Evolutionary conservation across 2,797 vertebrate genomes (phyloP), one percentile per base, ranked within the genome.

Genomic region (Centropyge bicolor): DNA sequence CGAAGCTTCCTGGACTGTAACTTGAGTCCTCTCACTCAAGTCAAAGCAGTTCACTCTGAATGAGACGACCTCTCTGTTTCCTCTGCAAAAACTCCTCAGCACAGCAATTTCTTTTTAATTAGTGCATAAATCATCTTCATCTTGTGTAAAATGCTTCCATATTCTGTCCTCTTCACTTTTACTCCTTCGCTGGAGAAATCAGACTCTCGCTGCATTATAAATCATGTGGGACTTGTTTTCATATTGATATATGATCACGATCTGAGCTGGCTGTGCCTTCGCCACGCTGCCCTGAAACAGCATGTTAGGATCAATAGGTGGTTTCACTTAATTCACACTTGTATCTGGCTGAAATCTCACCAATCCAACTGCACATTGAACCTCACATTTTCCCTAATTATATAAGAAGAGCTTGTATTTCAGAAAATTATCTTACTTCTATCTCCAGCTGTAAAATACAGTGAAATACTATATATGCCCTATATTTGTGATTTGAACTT

Each of bases 41-140:
- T 41, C 22, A 74, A 36, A 36, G 8, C 14, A 31, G 27, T 31
- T 31, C 27, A 19, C 24, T 56, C 22, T 12, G 63, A 57, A 31
- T 27, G 38, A 75, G 20, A 72, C 14, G 6, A n/a, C 41, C 48
- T 80, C 52, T 60, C 45, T 9, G 41, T 61, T 63, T 77, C 24
- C 20, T 61, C 60, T 27, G 17, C 19, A 61, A 41, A 84, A 85
- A 71, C 24, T 68, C 60, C 82, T 71, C 76, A 68, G 54, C 62
- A 27, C 80, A 77, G 80, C 71, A 59, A 80, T 86, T 85, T 85
- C 61, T 17, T 35, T 57, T 81, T 84, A 84, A 91, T 84, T 75
- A 83, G 65, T 24, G 69, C 60, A 88, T 86, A 81, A 85, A 86
- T 88, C 75, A 88, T 85, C 35, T 65, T 59, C 55, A 74, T 69